Base-by-base conservation (phyloP, 2,888 invertebrate species). In the Proisotoma minuta region DNA sequence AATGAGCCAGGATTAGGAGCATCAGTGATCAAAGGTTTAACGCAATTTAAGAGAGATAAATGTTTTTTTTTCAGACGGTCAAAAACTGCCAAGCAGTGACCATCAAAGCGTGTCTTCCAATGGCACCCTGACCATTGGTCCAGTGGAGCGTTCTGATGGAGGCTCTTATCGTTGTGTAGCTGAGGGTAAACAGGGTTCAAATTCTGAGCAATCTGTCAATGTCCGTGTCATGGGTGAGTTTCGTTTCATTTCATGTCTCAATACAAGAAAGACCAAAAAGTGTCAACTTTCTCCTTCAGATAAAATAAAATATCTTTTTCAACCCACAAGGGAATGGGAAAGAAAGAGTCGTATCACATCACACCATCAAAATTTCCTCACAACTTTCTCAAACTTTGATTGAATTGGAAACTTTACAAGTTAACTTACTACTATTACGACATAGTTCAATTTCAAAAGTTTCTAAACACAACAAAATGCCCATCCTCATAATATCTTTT, bases 1-100 rank as follows among this genome's bases (percentile, higher is more conserved):
- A n/a, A n/a, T n/a, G n/a, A n/a, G n/a, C n/a, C n/a, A n/a, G n/a
- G n/a, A n/a, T n/a, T n/a, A n/a, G n/a, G n/a, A n/a, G n/a, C n/a
- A n/a, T n/a, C n/a, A n/a, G n/a, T n/a, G n/a, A n/a, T n/a, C n/a
- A n/a, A n/a, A n/a, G n/a, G n/a, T n/a, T n/a, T n/a, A n/a, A n/a
- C n/a, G n/a, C n/a, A n/a, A n/a, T n/a, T n/a, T n/a, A n/a, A 34
- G 8, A 50, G 15, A n/a, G n/a, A n/a, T n/a, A n/a, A n/a, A n/a
- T 18, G 20, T 34, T 62, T 52, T 39, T 60, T 60, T 59, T 65
- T 39, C 62, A 67, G 69, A 63, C 59, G 77, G 76, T 2, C 73
- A 74, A 10, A 73, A 75, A 53, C 75, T 81, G 34, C 80, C 80
- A 3, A 75, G 77, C 60, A 80, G 79, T 74, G 78, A 79, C 63